These are phyloP conservation scores for Drosophila ambigua DNA, from an alignment of 1,140 invertebrate genomes.

Conservation along the genomic window DNA sequence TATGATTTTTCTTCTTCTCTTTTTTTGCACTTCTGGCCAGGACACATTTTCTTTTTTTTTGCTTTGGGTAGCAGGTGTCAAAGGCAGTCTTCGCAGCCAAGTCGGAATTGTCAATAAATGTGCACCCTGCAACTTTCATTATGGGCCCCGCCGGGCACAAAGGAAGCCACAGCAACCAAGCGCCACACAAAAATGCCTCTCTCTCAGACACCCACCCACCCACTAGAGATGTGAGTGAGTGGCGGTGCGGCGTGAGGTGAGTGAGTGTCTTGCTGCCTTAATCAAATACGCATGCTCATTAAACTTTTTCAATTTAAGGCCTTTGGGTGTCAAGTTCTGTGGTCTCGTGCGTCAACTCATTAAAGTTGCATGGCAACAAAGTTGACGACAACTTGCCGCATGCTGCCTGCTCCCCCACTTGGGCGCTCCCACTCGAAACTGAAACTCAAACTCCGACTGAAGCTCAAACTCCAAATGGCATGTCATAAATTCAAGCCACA, in stretches of 20 bases:
- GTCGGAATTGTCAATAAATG: constrained; percentile 35
- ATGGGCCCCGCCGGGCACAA: constrained; percentile 48
- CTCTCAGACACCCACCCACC: background rate
- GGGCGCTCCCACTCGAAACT: constrained; percentile 6
- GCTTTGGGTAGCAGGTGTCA: constrained; percentile 34
- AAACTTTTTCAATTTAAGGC: constrained; percentile 79
- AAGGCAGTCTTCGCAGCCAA: constrained; percentile 10
- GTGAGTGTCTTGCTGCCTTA: constrained; percentile 25
- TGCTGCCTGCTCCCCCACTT: background rate
- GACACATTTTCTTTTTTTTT: background rate
- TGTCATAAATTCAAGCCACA: constrained; percentile 58
- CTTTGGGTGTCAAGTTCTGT: constrained; percentile 70
- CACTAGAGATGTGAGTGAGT: background rate
- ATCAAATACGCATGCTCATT: constrained; percentile 77
- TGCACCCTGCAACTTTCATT: constrained; percentile 29
- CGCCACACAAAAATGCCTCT: background rate
- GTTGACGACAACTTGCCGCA: constrained; percentile 55
- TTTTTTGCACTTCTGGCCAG: constrained; percentile 5
- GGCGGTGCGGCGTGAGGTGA: too few species aligned
- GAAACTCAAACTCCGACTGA: background rate
- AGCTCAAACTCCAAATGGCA: constrained; percentile 47
- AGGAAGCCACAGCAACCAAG: constrained; percentile 9
- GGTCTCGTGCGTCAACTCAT: constrained; percentile 71
- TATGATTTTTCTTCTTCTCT: constrained; percentile 26
- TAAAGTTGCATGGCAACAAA: constrained; percentile 79